Evolutionary conservation across 2,888 invertebrate genomes (phyloP), one percentile per base, ranked within the genome.

Genomic region (Calameuta pallipes): DNA sequence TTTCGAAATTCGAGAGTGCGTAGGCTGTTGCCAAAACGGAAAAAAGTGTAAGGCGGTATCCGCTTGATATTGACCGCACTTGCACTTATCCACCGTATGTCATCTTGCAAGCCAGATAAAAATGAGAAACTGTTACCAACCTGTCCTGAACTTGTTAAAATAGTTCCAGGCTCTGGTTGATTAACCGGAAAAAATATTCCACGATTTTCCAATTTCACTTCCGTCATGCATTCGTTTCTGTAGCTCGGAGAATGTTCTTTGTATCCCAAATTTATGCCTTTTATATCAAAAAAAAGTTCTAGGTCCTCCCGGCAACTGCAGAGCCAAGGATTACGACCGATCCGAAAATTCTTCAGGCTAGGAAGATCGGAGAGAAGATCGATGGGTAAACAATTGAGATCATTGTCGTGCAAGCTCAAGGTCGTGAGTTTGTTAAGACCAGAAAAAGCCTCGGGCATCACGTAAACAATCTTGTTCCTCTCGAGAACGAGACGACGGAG

Each of bases 261-360:
- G 4, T 79, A 74, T 4, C 77, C 85, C 12, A 84, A 81, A 1
- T 81, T 36, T 41, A 88, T 85, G 4, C 69, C 78, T 1, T 80
- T 81, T 1, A 80, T 78, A 6, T 76, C 79, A 9, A 89, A 83
- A 34, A 85, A 88, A 23, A 74, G 75, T 1, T 83, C 81, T 12
- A 89, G 69, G 23, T 77, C 79, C 6, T 75, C 70, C 23, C 84
- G 81, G 34, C 89, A 89, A 13, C 85, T 85, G 81, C 89, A 89
- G 0, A 87, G 79, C 89, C 89, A 89, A 0, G 89, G 89, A 73
- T 89, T 89, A 1, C 85, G 82, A 31, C 85, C 88, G 56, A 89
- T 85, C 11, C 83, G 83, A 23, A 87, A 81, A 12, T 79, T 81
- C n/a, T 73, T 85, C 11, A 89, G 82, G 11, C 34, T 78, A 6